Conservation (phyloP, 1,140 invertebrate genomes). For the Bemisia tabaci region DNA sequence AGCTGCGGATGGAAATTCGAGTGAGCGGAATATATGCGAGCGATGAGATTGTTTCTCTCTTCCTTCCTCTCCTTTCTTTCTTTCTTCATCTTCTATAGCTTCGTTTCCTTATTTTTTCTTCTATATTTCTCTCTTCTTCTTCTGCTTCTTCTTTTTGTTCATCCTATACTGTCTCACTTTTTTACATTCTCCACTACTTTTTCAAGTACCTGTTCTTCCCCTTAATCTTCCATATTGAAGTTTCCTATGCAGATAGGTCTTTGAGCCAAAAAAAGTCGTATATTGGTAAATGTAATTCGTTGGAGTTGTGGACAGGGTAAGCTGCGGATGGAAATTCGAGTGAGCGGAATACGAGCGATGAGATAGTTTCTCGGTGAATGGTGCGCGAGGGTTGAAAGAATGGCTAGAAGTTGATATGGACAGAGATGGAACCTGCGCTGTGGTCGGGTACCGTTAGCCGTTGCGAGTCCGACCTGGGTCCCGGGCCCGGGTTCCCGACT, state of each 20-base stretch:
- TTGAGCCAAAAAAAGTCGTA: too few relatives aligned
- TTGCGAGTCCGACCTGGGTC: background rate
- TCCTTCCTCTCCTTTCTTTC: slow-evolving; percentile 6
- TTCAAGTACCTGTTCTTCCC: background rate
- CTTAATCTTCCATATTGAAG: too few relatives aligned
- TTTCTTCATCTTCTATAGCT: slow-evolving; percentile 9
- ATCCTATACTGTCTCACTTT: background rate
- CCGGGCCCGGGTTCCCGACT: background rate
- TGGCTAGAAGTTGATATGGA: background rate
- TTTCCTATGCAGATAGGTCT: too few relatives aligned
- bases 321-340: too few relatives aligned
- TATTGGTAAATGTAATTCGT: too few relatives aligned
- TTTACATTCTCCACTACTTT: slow-evolving; percentile 9
- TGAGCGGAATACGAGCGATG: too few relatives aligned
- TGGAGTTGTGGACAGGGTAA: too few relatives aligned
- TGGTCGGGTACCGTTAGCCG: background rate
- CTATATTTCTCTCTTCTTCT: background rate
- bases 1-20: too few relatives aligned
- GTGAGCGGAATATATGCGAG: too few relatives aligned
- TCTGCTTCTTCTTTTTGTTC: slow-evolving; percentile 8
- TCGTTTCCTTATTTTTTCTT: slow-evolving; percentile 4
- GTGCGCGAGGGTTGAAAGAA: background rate
- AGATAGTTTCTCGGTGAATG: background rate
- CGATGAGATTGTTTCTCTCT: slow-evolving; percentile 3
- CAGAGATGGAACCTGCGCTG: background rate